Percentiles rank a stretch among this genome's conserved stretches.
Conservation (phyloP, 2,113 vertebrate species). For the Tautogolabrus adspersus region DNA sequence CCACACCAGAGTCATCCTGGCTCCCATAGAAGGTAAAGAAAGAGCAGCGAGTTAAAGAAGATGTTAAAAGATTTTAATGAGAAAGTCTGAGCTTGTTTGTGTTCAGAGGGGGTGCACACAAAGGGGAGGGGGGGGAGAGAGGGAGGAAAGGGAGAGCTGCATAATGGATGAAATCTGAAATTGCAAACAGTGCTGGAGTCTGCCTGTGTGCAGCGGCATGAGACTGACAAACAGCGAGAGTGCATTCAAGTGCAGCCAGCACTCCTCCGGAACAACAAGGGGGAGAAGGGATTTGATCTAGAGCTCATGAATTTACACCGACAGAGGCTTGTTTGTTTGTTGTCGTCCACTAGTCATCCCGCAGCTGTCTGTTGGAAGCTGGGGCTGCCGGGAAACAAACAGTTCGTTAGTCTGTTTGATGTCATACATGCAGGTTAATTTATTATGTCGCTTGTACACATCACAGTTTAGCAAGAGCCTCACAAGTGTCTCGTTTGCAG, state of each 20-base stretch:
- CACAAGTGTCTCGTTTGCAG: slow-evolving; percentile 74
- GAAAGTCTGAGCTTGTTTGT: slow-evolving; percentile 31
- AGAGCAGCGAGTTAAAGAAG: neutral
- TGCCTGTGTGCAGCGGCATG: slow-evolving; percentile 65
- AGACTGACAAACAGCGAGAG: slow-evolving; percentile 70
- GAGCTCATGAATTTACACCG: slow-evolving; percentile 68
- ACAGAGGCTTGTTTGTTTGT: slow-evolving; percentile 69
- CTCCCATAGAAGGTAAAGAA: slow-evolving; percentile 90
- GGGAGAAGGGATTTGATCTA: slow-evolving; percentile 70
- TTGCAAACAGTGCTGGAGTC: slow-evolving; percentile 64
- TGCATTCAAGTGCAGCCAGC: slow-evolving; percentile 69
- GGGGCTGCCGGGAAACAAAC: slow-evolving; percentile 31
- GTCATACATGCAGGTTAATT: slow-evolving; percentile 59
- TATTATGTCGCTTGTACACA: slow-evolving; percentile 43
- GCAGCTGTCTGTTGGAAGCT: slow-evolving; percentile 46
- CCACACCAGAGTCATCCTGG: slow-evolving; percentile 94
- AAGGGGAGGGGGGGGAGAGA: neutral
- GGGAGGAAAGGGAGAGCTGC: neutral
- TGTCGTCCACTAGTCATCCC: slow-evolving; percentile 46
- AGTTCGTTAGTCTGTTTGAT: slow-evolving; percentile 51
- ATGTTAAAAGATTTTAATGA: slow-evolving; percentile 36
- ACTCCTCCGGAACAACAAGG: slow-evolving; percentile 55
- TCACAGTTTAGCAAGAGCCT: slow-evolving; percentile 47
- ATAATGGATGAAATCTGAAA: slow-evolving; percentile 70
- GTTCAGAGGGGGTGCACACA: neutral